Evolutionary conservation across 2,113 vertebrate genomes (phyloP).

Genomic region (Coreoperca whiteheadi): DNA sequence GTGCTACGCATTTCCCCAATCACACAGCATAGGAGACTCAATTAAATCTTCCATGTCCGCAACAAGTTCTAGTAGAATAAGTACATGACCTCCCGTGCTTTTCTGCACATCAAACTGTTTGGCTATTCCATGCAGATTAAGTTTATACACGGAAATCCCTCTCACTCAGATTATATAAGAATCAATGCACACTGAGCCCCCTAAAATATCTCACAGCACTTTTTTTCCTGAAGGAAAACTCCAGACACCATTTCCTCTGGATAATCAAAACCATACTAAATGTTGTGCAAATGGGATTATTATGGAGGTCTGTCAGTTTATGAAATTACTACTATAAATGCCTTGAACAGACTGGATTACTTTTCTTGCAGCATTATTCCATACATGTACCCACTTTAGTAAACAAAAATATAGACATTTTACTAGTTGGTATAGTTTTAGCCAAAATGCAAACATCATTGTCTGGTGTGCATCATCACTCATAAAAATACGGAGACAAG

Average conservation of each 20-base stretch:
- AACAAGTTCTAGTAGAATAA: conserved; percentile 35
- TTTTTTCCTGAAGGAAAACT: conserved; percentile 28
- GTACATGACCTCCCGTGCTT: conserved; percentile 3
- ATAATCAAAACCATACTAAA: conserved; percentile 39
- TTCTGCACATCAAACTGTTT: conserved; percentile 24
- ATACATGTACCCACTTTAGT: background rate
- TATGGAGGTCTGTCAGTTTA: conserved; percentile 27
- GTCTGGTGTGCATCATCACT: background rate
- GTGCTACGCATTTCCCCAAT: background rate
- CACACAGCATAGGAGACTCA: conserved; percentile 1
- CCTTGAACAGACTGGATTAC: background rate
- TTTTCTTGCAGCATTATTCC: background rate
- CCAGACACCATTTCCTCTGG: conserved; percentile 22
- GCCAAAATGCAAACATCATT: background rate
- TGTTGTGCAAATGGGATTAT: conserved; percentile 32
- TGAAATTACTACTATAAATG: conserved; percentile 20
- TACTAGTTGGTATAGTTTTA: background rate
- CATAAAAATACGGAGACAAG: background rate
- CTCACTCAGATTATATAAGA: conserved; percentile 49
- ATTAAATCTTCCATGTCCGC: conserved; percentile 35
- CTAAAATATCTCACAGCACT: conserved; percentile 21
- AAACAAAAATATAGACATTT: background rate
- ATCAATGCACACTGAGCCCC: conserved; percentile 41
- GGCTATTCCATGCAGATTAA: conserved; percentile 17
- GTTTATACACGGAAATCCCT: conserved; percentile 36